phyloP scores from a whole-genome alignment of 2,113 vertebrate species.

The Actenoides lindsayi region DNA sequence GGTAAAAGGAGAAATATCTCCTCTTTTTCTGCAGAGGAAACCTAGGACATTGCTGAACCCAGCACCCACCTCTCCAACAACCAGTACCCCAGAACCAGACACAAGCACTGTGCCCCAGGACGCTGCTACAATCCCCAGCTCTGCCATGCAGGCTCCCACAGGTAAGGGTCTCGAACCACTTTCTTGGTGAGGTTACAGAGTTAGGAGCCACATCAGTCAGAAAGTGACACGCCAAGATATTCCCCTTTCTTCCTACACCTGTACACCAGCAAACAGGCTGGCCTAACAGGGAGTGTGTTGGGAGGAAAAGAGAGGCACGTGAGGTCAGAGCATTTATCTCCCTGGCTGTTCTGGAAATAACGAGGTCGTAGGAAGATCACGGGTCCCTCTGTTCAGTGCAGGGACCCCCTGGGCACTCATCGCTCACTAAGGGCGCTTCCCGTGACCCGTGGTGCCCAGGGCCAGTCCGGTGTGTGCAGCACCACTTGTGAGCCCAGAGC shows the following conservation, averaged over 20 bases:
- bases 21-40: conserved; percentile 89
- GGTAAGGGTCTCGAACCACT: conserved; percentile 74
- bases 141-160: conserved; percentile 97
- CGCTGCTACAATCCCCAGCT: conserved; percentile 95
- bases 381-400: neutral
- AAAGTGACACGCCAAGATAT: rapidly evolving
- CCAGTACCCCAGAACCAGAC: conserved; percentile 97
- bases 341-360: neutral
- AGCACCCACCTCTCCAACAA: conserved; percentile 94
- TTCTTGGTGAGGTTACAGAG: neutral
- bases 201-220: neutral
- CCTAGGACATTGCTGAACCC: conserved; percentile 90
- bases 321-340: neutral
- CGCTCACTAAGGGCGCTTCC: neutral
- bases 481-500: neutral
- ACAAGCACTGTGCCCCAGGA: conserved; percentile 97
- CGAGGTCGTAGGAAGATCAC: neutral
- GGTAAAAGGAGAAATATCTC: conserved; percentile 70
- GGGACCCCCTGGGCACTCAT: neutral
- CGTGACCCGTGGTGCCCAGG: rapidly evolving
- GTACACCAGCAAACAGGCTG: neutral
- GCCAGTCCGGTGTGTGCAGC: neutral
- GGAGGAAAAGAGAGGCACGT: neutral
- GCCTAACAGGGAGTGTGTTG: neutral
- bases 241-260: neutral